A percentile compares a stretch with the other conserved stretches of the same genome.
These are phyloP conservation scores for Periophthalmodon schlosseri DNA, from an alignment of 2,113 vertebrate genomes.

Conservation along the genomic window DNA sequence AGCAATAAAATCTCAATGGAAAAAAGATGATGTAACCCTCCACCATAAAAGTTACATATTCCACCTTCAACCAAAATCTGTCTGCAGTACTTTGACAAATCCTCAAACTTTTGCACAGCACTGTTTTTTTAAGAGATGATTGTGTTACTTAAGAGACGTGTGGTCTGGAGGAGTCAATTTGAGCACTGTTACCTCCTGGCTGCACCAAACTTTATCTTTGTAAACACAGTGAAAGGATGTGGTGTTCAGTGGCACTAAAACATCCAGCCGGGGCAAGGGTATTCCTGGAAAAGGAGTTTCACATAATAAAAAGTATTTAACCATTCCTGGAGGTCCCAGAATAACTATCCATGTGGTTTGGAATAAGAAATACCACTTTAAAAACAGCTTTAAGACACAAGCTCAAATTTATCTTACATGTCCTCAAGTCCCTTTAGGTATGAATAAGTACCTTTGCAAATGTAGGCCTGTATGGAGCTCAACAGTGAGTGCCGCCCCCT, in stretches of 20 bases:
- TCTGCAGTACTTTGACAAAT: neutral
- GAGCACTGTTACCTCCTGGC: conserved; percentile 22
- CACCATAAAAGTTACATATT: no score
- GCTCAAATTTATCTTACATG: neutral
- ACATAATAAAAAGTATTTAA: neutral
- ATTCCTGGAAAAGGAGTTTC: conserved; percentile 26
- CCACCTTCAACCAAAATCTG: neutral
- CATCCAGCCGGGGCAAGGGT: conserved; percentile 13
- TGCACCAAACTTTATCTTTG: conserved; percentile 28
- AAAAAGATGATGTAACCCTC: neutral
- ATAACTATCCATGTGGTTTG: neutral
- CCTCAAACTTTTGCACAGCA: neutral
- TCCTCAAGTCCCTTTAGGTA: neutral
- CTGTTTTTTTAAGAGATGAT: neutral
- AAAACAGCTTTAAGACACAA: conserved; percentile 8
- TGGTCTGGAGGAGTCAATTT: conserved; percentile 27
- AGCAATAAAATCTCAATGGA: neutral
- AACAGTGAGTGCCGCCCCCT: no score
- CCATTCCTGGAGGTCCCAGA: neutral
- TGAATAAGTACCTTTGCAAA: conserved; percentile 25
- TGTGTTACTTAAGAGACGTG: conserved; percentile 23
- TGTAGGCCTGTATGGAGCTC: neutral
- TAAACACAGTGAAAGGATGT: conserved; percentile 37
- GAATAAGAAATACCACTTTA: neutral
- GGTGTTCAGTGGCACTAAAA: conserved; percentile 19